Conservation (phyloP, 2,113 vertebrate genomes). For the Nesogale talazaci region DNA sequence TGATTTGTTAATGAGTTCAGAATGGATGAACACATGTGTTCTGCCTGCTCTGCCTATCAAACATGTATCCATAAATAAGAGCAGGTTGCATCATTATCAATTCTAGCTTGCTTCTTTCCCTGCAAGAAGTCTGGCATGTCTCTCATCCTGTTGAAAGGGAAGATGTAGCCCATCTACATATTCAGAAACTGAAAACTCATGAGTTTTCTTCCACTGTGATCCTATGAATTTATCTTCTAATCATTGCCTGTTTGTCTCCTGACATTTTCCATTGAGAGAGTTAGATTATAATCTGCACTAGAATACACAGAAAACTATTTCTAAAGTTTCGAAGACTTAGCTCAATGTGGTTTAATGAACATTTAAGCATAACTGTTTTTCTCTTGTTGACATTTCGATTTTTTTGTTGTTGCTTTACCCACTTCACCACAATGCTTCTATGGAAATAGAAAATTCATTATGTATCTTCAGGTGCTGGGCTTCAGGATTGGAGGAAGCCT, state of each 20-base stretch:
- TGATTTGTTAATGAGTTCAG: conserved; percentile 79
- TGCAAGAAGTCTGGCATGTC: conserved; percentile 62
- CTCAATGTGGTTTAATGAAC: conserved; percentile 18
- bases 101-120: conserved; percentile 66
- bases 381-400: neutral
- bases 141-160: conserved; percentile 47
- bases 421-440: neutral
- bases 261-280: conserved; percentile 51
- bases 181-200: conserved; percentile 59
- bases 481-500: no score
- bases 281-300: conserved; percentile 57
- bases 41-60: conserved; percentile 60
- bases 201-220: conserved; percentile 51
- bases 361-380: conserved; percentile 2
- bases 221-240: conserved; percentile 40
- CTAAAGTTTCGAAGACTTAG: conserved; percentile 5
- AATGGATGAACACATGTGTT: conserved; percentile 76
- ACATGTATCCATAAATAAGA: conserved; percentile 69
- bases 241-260: conserved; percentile 53
- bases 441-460: neutral
- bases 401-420: neutral
- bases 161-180: conserved; percentile 55
- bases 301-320: conserved; percentile 29
- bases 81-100: conserved; percentile 54
- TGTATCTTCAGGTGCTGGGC: neutral